A percentile compares a stretch with the other conserved stretches of the same genome.
phyloP scores from a whole-genome alignment of 2,113 vertebrate species.

The Eptatretus burgeri region DNA sequence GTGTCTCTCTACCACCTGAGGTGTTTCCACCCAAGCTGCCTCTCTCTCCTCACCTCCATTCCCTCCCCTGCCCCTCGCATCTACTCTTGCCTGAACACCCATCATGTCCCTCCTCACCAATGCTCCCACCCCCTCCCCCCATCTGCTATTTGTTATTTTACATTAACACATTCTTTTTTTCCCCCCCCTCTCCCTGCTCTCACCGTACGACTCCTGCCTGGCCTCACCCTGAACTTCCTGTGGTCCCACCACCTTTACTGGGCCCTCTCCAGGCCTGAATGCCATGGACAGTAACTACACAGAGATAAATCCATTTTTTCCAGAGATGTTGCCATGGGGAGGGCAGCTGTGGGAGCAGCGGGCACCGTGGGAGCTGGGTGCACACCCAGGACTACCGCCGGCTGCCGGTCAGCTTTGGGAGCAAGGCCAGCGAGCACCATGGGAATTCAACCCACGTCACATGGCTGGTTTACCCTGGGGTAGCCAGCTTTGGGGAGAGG shows the following conservation, averaged over 20 bases:
- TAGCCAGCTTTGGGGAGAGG: constrained; percentile 3
- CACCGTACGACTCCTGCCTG: no score
- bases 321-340: constrained; percentile 3
- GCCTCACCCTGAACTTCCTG: no score
- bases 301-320: not conserved
- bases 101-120: no score
- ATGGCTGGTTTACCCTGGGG: constrained; percentile 2
- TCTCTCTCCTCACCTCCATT: not conserved
- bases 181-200: no score
- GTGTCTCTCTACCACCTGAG: no score
- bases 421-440: constrained; percentile 1
- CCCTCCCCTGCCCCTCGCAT: not conserved
- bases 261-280: not conserved
- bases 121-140: no score
- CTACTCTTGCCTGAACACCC: no score
- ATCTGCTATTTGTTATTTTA: no score
- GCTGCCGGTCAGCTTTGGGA: not conserved
- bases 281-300: constrained; percentile 4
- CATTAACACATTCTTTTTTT: no score
- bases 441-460: constrained; percentile 2
- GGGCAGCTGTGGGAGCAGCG: constrained; percentile 3
- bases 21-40: not conserved
- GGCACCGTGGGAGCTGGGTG: constrained; percentile 5
- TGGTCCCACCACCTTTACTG: no score
- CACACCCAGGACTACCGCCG: not conserved